A percentile compares a stretch with the other conserved stretches of the same genome.
Conservation (phyloP, 2,888 invertebrate species). For the Sphaerophoria taeniata region DNA sequence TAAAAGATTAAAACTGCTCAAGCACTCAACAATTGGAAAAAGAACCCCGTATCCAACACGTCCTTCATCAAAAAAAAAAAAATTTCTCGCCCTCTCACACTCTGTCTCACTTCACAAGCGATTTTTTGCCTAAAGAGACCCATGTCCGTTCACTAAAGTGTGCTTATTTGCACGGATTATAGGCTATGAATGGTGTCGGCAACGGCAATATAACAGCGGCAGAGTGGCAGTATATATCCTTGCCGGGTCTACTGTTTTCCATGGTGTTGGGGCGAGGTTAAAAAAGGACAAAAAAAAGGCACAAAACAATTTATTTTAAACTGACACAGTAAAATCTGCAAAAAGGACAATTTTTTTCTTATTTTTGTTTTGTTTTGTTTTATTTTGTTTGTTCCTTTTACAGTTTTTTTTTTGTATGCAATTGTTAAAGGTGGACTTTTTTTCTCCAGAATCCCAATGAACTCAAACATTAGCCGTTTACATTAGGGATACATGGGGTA, state of each 20-base stretch:
- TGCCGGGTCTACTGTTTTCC: not conserved
- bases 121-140: constrained; percentile 38
- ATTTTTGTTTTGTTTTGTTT: constrained; percentile 51
- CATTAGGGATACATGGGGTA: constrained; percentile 49
- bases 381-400: constrained; percentile 38
- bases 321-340: constrained; percentile 68
- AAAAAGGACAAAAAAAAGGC: constrained; percentile 35
- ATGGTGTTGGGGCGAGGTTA: not conserved
- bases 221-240: not conserved
- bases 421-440: constrained; percentile 51
- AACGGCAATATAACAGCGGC: constrained; percentile 25
- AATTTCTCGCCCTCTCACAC: not conserved
- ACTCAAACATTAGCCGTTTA: constrained; percentile 73
- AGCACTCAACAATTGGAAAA: constrained; percentile 44
- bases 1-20: constrained; percentile 65
- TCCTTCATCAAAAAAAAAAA: constrained; percentile 2
- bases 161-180: constrained; percentile 74
- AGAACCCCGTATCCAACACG: constrained; percentile 34
- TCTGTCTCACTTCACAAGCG: not conserved
- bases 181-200: constrained; percentile 65
- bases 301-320: constrained; percentile 74
- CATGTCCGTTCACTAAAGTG: constrained; percentile 71
- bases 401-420: no score
- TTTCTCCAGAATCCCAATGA: constrained; percentile 60
- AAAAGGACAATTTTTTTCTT: constrained; percentile 46